Percentiles rank a stretch among this genome's conserved stretches.
Evolutionary conservation across 2,797 vertebrate genomes (phyloP).

Genomic region (Peromyscus nudipes): DNA sequence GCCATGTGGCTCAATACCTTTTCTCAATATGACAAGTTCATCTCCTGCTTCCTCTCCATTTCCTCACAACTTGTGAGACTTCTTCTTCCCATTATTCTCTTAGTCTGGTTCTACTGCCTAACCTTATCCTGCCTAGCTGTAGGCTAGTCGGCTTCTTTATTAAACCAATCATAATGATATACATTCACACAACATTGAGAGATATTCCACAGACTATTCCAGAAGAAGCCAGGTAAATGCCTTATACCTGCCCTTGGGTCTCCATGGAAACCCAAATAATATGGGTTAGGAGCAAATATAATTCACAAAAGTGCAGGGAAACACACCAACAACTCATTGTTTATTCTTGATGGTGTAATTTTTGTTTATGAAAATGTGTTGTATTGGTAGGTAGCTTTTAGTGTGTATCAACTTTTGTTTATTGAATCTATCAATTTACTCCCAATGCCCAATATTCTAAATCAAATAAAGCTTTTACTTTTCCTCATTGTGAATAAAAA

Average conservation of each 20-base stretch:
- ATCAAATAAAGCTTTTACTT: not conserved
- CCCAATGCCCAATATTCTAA: not conserved
- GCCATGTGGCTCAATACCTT: too few relatives aligned
- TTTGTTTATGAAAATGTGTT: conserved; percentile 11
- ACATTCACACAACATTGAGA: too few relatives aligned
- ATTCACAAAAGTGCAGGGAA: not conserved
- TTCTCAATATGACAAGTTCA: too few relatives aligned
- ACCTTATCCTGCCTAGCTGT: too few relatives aligned
- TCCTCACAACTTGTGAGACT: too few relatives aligned
- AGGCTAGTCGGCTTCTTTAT: too few relatives aligned
- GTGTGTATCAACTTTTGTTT: not conserved
- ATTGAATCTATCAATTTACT: not conserved
- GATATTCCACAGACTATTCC: conserved; percentile 4
- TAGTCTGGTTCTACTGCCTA: too few relatives aligned
- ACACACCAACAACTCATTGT: not conserved
- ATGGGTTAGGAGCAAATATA: conserved; percentile 13
- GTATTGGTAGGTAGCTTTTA: not conserved
- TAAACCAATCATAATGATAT: too few relatives aligned
- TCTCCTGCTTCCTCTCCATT: too few relatives aligned
- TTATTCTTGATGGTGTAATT: not conserved
- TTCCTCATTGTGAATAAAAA: conserved; percentile 51
- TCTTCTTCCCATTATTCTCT: too few relatives aligned
- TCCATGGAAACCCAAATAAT: conserved; percentile 47
- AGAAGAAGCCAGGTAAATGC: conserved; percentile 75
- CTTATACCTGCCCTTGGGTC: conserved; percentile 63